phyloP scores from a whole-genome alignment of 2,888 invertebrate species.

The Stramonita haemastoma region DNA sequence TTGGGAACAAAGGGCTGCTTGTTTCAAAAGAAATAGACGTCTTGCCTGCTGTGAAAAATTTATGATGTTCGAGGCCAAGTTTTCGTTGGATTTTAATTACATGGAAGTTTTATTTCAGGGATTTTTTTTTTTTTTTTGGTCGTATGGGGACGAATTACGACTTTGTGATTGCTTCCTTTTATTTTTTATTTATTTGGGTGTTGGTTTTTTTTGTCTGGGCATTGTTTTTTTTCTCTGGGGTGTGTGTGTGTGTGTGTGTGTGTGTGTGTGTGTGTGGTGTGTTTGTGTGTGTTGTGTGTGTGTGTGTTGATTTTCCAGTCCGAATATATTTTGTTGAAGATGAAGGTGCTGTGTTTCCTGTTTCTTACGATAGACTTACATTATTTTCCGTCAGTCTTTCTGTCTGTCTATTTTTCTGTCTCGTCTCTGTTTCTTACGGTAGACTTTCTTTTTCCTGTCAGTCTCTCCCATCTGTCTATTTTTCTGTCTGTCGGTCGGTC shows the following conservation, averaged over 20 bases:
- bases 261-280: no score
- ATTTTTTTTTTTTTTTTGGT: no score
- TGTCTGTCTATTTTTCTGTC: not conserved
- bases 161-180: not conserved
- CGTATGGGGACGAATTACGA: not conserved
- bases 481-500: not conserved
- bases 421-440: no score
- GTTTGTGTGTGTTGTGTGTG: no score
- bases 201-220: no score
- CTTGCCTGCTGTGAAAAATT: conserved; percentile 22
- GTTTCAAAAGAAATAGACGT: conserved; percentile 15
- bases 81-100: conserved; percentile 14
- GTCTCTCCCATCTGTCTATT: not conserved
- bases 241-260: no score
- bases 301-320: no score
- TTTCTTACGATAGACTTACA: not conserved
- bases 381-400: not conserved
- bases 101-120: not conserved
- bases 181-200: no score
- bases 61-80: not conserved
- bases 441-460: not conserved
- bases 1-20: not conserved
- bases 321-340: no score
- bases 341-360: no score
- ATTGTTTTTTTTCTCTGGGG: no score